Base-by-base conservation (phyloP, 2,113 vertebrate species). In the Drymodes brunneopygia region DNA sequence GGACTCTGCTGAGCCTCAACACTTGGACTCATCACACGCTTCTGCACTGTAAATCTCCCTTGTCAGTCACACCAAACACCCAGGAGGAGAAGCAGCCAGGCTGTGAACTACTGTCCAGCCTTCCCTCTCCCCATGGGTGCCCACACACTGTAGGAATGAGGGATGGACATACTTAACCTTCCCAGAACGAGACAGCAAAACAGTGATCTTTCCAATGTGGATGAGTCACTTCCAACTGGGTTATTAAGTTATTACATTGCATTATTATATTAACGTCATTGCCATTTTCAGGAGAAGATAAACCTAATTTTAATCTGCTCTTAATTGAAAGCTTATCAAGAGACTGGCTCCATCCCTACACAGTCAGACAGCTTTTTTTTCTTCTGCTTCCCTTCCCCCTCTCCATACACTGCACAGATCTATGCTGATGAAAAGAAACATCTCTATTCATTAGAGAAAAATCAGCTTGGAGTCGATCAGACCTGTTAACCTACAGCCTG, bases 321-420 rank as follows among this genome's bases (percentile, higher is more conserved):
- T 93, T 96, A 96, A 96, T 95, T 97, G 95, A 97, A 97, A 96
- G 95, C 94, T 97, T 97, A 97, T 96, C 96, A 92, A 91, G 85
- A 95, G 79, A 88, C 86, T 87, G 81, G 65, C 84, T 96, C 78
- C 45, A 88, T 92, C 91, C 48, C 75, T 71, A 82, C 12, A 6
- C 69, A 94, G 88, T 66, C 54, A 96, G 89, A 77, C 1, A 6
- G 47, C 24, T 19, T 84, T 86, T 90, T 92, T 83, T 47, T 2
- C 12, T 92, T 47, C 56, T 47, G 42, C 35, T 66, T 88, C 74
- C 88, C 67, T 90, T 87, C 93, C 78, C 81, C 58, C 92, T 66
- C 54, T 88, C 83, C 51, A 67, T 66, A 62, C 11, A 0, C 60
- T 38, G 21, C 60, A 70, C 57, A 42, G 42, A 42, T 93, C 51